phyloP scores from a whole-genome alignment of 1,140 invertebrate species.

The Homalodisca vitripennis region DNA sequence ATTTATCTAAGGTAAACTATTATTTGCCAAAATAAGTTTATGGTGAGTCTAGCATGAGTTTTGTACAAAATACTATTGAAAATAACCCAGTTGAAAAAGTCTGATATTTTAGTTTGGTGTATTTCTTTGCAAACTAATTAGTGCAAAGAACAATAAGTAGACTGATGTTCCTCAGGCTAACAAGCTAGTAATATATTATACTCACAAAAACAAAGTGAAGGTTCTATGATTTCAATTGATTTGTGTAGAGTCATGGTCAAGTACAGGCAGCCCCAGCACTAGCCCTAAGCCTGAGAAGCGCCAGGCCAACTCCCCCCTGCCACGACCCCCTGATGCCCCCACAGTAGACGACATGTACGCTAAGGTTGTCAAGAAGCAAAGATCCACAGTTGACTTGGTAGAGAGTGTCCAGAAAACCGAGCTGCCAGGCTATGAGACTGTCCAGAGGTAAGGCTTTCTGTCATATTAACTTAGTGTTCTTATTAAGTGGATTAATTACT shows the following conservation, averaged over 20 bases:
- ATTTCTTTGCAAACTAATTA: too few relatives aligned
- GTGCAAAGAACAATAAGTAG: too few relatives aligned
- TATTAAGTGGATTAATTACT: background rate
- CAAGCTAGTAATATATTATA: too few relatives aligned
- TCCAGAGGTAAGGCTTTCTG: conserved; percentile 3
- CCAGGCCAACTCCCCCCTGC: conserved; percentile 75
- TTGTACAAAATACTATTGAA: too few relatives aligned
- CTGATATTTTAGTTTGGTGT: too few relatives aligned
- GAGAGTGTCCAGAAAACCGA: background rate
- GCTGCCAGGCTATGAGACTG: conserved; percentile 26
- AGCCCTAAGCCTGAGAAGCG: conserved; percentile 82
- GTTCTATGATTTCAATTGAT: background rate
- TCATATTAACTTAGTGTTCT: background rate
- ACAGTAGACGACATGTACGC: conserved; percentile 84
- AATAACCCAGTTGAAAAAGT: too few relatives aligned
- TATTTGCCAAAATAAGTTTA: too few relatives aligned
- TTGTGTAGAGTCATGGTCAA: conserved; percentile 67
- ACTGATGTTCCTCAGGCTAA: too few relatives aligned
- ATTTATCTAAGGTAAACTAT: too few relatives aligned
- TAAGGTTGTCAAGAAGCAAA: conserved; percentile 50
- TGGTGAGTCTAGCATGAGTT: too few relatives aligned
- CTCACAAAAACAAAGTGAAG: too few relatives aligned
- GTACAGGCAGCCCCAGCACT: conserved; percentile 67
- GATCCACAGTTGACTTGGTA: conserved; percentile 10
- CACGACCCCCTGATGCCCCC: conserved; percentile 47